Base-by-base conservation (phyloP, 2,113 vertebrate species). In the Clinocottus analis region DNA sequence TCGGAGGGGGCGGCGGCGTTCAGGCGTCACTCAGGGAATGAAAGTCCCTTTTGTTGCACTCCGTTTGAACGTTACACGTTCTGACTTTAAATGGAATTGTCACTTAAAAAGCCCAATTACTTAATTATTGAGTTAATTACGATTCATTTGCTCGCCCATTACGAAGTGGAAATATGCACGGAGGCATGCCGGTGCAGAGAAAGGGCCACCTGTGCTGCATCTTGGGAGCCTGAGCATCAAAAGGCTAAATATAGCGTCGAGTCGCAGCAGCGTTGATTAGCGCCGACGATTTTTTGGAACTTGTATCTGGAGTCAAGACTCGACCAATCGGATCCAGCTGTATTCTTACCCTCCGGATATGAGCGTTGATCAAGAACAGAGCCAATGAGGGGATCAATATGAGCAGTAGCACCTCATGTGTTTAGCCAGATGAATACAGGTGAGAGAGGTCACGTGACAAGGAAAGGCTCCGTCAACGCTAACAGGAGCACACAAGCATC, bases 21-120 rank as follows among this genome's bases (percentile, higher is more conserved):
- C 77, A 72, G 69, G 33, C 51, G n/a, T 87, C 84, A 84, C 80
- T 85, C 63, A 67, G 67, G 45, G 43, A 86, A 85, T 62, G 68
- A 68, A 53, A 59, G 41, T 16, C 66, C 41, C 53, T 39, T 59
- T n/a, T n/a, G n/a, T 41, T 47, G 23, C 11, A 67, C 70, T 72
- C 45, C 25, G 29, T 63, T 69, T 13, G 3, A 78, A 79, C 41
- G 13, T 45, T 56, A 39, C 64, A 21, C 8, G 4, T 56, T 77
- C 31, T 61, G 43, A 27, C 37, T 74, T 65, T 21, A 79, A 67
- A 72, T 71, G 7, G 27, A 60, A 71, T 21, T 56, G 19, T 67
- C 17, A 35, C 8, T 72, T 78, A 27, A 72, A 84, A 71, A 56
- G 33, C 2, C 2, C 10, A 60, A 64, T 76, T 49, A 58, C 77